Conservation (phyloP, 2,888 invertebrate species). For the Aphodius sticticus region DNA sequence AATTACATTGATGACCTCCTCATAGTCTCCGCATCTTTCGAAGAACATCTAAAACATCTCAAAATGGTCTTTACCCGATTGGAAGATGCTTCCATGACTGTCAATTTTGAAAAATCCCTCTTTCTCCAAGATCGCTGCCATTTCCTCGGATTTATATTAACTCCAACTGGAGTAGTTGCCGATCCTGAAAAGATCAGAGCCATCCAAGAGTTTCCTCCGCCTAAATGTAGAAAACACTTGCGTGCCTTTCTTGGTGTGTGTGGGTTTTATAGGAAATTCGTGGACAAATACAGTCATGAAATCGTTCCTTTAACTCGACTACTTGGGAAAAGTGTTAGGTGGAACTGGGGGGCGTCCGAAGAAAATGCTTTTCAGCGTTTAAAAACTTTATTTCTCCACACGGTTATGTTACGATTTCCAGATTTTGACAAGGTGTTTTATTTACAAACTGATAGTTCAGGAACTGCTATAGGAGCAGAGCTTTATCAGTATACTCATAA, state of each 20-base stretch:
- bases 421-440: conserved; percentile 10
- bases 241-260: conserved; percentile 42
- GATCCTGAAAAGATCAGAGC: conserved; percentile 38
- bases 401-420: conserved; percentile 29
- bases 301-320: conserved; percentile 33
- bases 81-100: conserved; percentile 30
- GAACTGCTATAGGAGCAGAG: conserved; percentile 32
- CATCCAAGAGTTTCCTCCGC: conserved; percentile 40
- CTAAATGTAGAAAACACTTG: conserved; percentile 40
- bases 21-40: conserved; percentile 31
- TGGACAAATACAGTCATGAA: conserved; percentile 31
- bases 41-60: conserved; percentile 31
- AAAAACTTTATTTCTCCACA: conserved; percentile 32
- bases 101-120: conserved; percentile 40
- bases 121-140: conserved; percentile 38
- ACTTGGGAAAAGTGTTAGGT: conserved; percentile 34
- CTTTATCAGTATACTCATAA: conserved; percentile 26
- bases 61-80: conserved; percentile 13
- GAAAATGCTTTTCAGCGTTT: conserved; percentile 27
- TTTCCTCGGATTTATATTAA: conserved; percentile 41
- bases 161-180: conserved; percentile 33
- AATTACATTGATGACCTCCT: conserved; percentile 37
- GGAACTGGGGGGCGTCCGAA: conserved; percentile 33
- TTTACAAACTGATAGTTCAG: conserved; percentile 35
- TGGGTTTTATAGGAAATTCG: conserved; percentile 41